phyloP scores from a whole-genome alignment of 2,888 invertebrate species.

The Philhelius pedissequus region DNA sequence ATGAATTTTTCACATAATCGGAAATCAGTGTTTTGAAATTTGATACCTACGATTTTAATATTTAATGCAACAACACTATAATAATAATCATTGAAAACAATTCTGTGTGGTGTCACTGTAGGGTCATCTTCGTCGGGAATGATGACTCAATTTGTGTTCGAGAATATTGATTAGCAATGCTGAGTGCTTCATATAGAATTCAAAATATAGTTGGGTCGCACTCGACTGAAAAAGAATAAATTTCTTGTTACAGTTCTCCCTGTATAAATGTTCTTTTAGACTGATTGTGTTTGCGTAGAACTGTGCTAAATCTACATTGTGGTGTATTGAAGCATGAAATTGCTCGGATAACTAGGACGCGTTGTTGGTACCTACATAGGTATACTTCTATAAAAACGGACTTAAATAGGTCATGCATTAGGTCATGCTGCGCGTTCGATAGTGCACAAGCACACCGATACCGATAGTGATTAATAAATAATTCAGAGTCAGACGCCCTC shows the following conservation, averaged over 20 bases:
- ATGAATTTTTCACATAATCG: not conserved
- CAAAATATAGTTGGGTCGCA: not conserved
- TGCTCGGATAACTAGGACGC: slow-evolving; percentile 18
- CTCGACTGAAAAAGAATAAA: not conserved
- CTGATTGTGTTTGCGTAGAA: not conserved
- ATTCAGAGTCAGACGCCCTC: slow-evolving; percentile 36
- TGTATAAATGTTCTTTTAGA: not conserved
- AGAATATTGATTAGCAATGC: slow-evolving; percentile 47
- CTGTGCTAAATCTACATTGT: not conserved
- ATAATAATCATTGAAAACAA: slow-evolving; percentile 7
- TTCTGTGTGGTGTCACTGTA: not conserved
- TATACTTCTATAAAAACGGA: slow-evolving; percentile 18
- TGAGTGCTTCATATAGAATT: not conserved
- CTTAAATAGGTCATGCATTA: slow-evolving; percentile 42
- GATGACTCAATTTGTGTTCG: slow-evolving; percentile 54
- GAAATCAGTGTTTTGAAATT: slow-evolving; percentile 55
- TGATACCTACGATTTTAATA: slow-evolving; percentile 35
- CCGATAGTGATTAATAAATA: slow-evolving; percentile 26
- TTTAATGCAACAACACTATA: not conserved
- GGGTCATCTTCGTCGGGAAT: slow-evolving; percentile 44
- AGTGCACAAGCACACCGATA: slow-evolving; percentile 20
- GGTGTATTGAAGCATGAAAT: slow-evolving; percentile 17
- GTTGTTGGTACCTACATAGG: not conserved
- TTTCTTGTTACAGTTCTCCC: not conserved
- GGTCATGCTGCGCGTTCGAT: slow-evolving; percentile 28